Evolutionary conservation across 2,797 vertebrate species (phyloP).

Genomic region (Siniperca scherzeri): DNA sequence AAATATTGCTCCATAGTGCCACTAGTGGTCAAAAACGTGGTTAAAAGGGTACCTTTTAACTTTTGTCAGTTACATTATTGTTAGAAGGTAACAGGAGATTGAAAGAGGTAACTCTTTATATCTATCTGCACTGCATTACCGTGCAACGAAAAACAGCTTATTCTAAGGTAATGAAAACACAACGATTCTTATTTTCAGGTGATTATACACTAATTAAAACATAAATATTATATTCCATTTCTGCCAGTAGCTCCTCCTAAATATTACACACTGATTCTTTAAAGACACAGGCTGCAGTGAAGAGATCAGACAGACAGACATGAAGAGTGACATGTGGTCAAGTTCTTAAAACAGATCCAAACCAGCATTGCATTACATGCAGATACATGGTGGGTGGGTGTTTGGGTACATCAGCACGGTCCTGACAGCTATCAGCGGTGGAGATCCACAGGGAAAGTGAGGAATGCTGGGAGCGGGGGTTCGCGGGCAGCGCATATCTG

Average conservation of each 20-base stretch:
- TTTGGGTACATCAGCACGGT: conserved; percentile 33
- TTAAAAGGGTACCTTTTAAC: neutral
- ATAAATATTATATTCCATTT: no score
- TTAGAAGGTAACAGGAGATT: neutral
- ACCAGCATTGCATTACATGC: conserved; percentile 34
- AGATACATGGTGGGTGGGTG: conserved; percentile 36
- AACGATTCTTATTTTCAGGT: no score
- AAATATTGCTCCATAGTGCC: neutral
- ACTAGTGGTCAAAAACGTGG: neutral
- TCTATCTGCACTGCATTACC: neutral
- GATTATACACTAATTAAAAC: no score
- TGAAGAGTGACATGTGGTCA: conserved; percentile 10
- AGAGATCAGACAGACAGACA: conserved; percentile 16
- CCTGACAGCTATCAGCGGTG: conserved; percentile 61
- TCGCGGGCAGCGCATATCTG: conserved; percentile 64
- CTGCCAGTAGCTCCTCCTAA: no score
- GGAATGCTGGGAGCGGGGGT: conserved; percentile 66
- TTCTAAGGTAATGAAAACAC: no score
- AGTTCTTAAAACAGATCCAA: conserved; percentile 25
- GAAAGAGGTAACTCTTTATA: neutral
- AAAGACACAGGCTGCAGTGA: neutral
- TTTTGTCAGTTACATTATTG: neutral
- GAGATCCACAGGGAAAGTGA: conserved; percentile 61
- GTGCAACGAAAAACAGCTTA: neutral
- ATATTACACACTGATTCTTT: no score